A percentile compares a stretch with the other conserved stretches of the same genome.
Evolutionary conservation across 2,113 vertebrate genomes (phyloP).

Genomic region (Opisthocomus hoazin): DNA sequence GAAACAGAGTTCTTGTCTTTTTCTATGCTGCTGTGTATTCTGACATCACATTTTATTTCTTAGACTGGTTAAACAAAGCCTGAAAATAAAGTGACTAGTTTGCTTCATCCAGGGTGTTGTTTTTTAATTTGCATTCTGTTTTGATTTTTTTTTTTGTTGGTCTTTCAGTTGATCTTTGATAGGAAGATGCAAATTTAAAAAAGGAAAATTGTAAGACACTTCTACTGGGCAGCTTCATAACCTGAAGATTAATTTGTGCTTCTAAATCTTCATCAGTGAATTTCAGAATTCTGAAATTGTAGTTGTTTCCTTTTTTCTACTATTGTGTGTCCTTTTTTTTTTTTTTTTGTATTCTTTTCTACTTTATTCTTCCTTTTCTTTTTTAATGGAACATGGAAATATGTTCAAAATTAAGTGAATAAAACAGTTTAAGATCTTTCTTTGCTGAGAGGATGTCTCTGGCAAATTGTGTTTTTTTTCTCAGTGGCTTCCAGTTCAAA

Average conservation of each 20-base stretch:
- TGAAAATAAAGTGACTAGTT: not conserved
- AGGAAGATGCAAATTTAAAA: not conserved
- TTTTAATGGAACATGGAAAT: not conserved
- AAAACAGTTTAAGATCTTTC: not conserved
- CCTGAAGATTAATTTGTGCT: not conserved
- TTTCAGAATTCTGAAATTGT: not conserved
- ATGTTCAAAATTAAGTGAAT: not conserved
- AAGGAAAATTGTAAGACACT: not conserved
- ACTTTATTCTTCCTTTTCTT: too few relatives aligned
- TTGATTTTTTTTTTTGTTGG: not conserved
- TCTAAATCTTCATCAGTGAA: not conserved
- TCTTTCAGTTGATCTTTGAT: not conserved
- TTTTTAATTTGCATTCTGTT: not conserved
- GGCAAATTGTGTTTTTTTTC: not conserved
- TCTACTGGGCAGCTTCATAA: not conserved
- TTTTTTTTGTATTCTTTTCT: not conserved
- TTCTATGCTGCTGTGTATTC: not conserved
- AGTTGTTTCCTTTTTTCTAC: not conserved
- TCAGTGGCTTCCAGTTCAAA: not conserved
- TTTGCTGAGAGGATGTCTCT: not conserved
- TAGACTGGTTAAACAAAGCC: not conserved
- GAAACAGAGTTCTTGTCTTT: not conserved
- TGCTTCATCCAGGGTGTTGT: not conserved
- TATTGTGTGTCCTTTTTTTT: too few relatives aligned
- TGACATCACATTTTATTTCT: not conserved